Evolutionary conservation across 2,113 vertebrate genomes (phyloP), one percentile per base, ranked within the genome.

Genomic region (Dromaius novaehollandiae): DNA sequence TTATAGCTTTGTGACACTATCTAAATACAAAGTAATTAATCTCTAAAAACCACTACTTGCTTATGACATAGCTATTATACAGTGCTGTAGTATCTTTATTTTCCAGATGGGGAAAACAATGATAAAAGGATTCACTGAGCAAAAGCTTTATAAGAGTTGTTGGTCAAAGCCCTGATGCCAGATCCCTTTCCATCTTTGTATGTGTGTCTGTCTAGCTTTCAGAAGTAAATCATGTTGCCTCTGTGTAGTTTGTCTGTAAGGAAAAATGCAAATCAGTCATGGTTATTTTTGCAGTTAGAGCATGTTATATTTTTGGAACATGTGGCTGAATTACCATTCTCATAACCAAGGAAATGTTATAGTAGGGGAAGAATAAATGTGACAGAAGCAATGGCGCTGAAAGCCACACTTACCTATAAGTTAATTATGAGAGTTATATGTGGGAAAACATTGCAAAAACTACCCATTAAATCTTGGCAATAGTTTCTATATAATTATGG

Each of bases 241-340:
- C 34, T 82, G 30, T 78, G 40, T 83, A 71, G 44, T 74, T 85
- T 82, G 34, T 82, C 17, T 82, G 58, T 80, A 82, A 88, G 64
- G 38, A 77, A 97, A 96, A 89, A 88, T 88, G 24, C 55, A 92
- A 89, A 94, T 88, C 34, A 42, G 13, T 74, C 80, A 32, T 89
- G 51, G n/a, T 38, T 93, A 90, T 91, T 91, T 94, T 95, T 91
- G 58, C 68, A 91, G 66, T 82, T 92, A 85, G 70, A 87, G 58
- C 13, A 21, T 89, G 40, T 50, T 89, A 42, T 30, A 78, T 89
- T 95, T 80, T 83, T 96, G 75, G 46, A 95, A 89, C 24, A n/a
- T n/a, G 61, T n/a, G 55, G 53, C 64, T 89, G 40, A 82, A 85
- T 82, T 82, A 65, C 69, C 7, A 5, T 88, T 88, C 44, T 91